A percentile compares a stretch with the other conserved stretches of the same genome.
These are phyloP conservation scores for Callionymus lyra DNA, from an alignment of 2,113 vertebrate genomes.

Conservation along the genomic window DNA sequence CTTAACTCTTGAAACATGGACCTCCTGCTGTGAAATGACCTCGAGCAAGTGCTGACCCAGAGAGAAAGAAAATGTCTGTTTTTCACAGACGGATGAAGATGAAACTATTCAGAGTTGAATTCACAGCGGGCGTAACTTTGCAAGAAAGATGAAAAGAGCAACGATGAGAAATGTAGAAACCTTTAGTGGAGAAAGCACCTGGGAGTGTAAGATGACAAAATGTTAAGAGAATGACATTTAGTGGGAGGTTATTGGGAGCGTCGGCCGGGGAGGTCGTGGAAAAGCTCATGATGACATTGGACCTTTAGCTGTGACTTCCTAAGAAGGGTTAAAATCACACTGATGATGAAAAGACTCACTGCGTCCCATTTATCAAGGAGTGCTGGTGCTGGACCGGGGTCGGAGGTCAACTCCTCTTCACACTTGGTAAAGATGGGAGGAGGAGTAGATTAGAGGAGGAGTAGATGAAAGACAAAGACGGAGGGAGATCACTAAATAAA, in stretches of 20 bases:
- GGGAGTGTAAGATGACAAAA: constrained; percentile 25
- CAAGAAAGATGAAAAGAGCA: constrained; percentile 3
- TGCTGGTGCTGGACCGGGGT: constrained; percentile 27
- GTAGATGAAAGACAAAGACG: no score
- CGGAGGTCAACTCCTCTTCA: constrained; percentile 21
- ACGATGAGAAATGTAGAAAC: constrained; percentile 17
- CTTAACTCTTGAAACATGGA: no score
- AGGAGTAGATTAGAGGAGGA: constrained; percentile 1
- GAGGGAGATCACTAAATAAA: no score
- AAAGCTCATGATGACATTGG: constrained; percentile 51
- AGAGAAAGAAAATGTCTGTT: neutral
- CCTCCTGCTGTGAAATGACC: constrained; percentile 9
- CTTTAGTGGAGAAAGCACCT: constrained; percentile 18
- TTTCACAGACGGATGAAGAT: neutral
- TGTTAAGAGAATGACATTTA: constrained; percentile 57
- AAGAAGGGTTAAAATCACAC: constrained; percentile 57
- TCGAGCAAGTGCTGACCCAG: constrained; percentile 2
- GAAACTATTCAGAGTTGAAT: constrained; percentile 2
- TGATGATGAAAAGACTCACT: constrained; percentile 36
- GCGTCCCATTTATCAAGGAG: constrained; percentile 54
- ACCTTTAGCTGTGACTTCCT: constrained; percentile 58
- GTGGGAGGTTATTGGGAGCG: constrained; percentile 18
- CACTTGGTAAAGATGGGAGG: constrained; percentile 17
- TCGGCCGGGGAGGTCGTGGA: constrained; percentile 24
- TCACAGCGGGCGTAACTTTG: constrained; percentile 1